These are phyloP conservation scores for Agrilus cyanescens DNA, from an alignment of 2,888 invertebrate species.

Conservation along the genomic window DNA sequence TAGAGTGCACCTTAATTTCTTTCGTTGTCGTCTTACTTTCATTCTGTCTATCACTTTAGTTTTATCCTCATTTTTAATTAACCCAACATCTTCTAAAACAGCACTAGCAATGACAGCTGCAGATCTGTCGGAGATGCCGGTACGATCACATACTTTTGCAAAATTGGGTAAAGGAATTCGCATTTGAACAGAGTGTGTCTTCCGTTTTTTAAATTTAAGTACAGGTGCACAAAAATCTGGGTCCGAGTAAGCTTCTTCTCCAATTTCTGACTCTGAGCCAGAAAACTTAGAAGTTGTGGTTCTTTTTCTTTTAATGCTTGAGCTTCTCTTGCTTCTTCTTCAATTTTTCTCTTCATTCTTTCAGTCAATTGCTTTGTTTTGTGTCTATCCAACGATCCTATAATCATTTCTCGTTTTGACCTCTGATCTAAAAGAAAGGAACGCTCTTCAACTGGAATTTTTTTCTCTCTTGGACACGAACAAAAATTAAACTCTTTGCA, in stretches of 20 bases:
- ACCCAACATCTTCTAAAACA: slow-evolving; percentile 12
- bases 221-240: background rate
- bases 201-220: background rate
- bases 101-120: slow-evolving; percentile 15
- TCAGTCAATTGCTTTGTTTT: background rate
- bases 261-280: too few species aligned
- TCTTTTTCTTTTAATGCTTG: background rate
- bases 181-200: background rate
- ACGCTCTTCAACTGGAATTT: background rate
- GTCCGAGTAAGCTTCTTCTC: too few species aligned
- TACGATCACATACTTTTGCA: slow-evolving; percentile 7
- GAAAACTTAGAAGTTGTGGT: too few species aligned
- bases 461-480: background rate
- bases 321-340: background rate
- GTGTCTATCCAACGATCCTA: background rate
- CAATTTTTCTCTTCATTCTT: background rate
- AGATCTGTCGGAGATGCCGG: slow-evolving; percentile 13
- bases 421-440: background rate
- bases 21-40: slow-evolving; percentile 15
- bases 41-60: slow-evolving; percentile 14
- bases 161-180: background rate
- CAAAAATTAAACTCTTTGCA: background rate
- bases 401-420: background rate
- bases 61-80: slow-evolving; percentile 13
- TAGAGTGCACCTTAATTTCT: slow-evolving; percentile 5